Evolutionary conservation across 2,797 vertebrate species (phyloP).

Genomic region (Eulemur coronatus): DNA sequence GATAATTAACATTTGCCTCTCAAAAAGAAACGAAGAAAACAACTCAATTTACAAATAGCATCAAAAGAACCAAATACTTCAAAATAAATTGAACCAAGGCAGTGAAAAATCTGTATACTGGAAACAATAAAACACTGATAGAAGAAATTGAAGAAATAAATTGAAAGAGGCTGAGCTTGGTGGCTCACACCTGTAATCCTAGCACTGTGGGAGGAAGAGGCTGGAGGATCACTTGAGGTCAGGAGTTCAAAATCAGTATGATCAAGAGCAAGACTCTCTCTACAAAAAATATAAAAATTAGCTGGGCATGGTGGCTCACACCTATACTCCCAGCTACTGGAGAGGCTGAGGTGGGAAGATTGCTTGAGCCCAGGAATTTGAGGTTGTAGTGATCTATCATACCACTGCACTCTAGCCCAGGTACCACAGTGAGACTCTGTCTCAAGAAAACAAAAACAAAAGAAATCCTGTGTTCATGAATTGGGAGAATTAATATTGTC

Average conservation of each 20-base stretch:
- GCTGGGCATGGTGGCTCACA: not conserved
- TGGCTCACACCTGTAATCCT: not conserved
- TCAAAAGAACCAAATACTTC: not conserved
- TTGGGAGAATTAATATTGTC: not conserved
- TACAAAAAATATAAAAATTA: not conserved
- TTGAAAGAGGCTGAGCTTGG: not conserved
- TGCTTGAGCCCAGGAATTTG: not conserved
- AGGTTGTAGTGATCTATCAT: not conserved
- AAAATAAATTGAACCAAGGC: not conserved
- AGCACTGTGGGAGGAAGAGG: not conserved
- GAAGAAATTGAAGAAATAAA: not conserved
- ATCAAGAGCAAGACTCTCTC: not conserved
- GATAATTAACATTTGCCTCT: not conserved
- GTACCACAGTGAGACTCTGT: not conserved
- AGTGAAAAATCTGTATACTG: not conserved
- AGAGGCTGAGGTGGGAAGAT: not conserved
- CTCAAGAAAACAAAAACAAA: not conserved
- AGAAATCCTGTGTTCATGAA: not conserved
- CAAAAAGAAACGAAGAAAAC: not conserved
- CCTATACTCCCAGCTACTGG: not conserved
- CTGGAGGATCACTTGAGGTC: not conserved
- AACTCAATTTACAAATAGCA: not conserved
- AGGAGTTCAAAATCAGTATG: not conserved
- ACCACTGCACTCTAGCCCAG: not conserved
- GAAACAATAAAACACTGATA: not conserved